These are phyloP conservation scores for Drosophila littoralis DNA, from an alignment of 1,140 invertebrate species.

Conservation along the genomic window DNA sequence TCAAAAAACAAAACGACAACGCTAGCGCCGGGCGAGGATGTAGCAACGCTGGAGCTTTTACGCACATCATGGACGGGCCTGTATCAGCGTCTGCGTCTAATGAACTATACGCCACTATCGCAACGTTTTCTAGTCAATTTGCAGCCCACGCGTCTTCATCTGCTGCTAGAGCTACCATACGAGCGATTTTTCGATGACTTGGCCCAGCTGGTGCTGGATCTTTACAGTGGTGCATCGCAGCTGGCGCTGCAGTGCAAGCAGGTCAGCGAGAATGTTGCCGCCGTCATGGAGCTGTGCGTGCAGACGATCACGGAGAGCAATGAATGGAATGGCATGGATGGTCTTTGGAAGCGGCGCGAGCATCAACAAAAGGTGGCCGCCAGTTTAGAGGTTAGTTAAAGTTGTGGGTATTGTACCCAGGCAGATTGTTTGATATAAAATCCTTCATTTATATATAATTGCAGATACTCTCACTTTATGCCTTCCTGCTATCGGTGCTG, in stretches of 20 bases:
- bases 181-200: conserved; percentile 76
- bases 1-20: conserved; percentile 14
- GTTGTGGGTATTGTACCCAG: not conserved
- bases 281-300: conserved; percentile 57
- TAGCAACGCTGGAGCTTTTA: conserved; percentile 64
- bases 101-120: conserved; percentile 76
- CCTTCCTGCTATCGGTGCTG: conserved; percentile 76
- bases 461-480: conserved; percentile 81
- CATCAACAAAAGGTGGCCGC: conserved; percentile 72
- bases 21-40: conserved; percentile 33
- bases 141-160: conserved; percentile 76
- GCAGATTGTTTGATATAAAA: not conserved
- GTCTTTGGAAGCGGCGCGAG: conserved; percentile 67
- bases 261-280: conserved; percentile 64
- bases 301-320: conserved; percentile 70
- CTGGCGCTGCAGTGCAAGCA: conserved; percentile 61
- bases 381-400: conserved; percentile 66
- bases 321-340: conserved; percentile 64
- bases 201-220: conserved; percentile 67
- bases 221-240: conserved; percentile 55
- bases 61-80: conserved; percentile 74
- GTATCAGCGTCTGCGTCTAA: conserved; percentile 70
- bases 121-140: conserved; percentile 84
- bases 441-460: not conserved
- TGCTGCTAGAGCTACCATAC: conserved; percentile 76